A percentile compares a stretch with the other conserved stretches of the same genome.
phyloP scores from a whole-genome alignment of 1,140 invertebrate genomes.

The Drosophila serrata region DNA sequence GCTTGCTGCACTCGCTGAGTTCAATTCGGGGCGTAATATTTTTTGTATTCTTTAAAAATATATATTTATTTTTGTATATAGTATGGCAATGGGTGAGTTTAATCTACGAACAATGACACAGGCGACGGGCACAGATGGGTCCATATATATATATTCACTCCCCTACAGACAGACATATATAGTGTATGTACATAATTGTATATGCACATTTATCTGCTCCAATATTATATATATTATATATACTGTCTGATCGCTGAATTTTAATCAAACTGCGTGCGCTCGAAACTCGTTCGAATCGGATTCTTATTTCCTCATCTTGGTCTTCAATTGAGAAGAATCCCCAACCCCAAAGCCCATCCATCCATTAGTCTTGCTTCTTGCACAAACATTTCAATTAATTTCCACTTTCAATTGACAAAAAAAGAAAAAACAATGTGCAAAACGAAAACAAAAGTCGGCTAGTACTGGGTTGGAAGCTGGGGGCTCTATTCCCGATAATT shows the following conservation, averaged over 20 bases:
- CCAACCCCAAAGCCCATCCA: slow-evolving; percentile 10
- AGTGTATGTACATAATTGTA: background rate
- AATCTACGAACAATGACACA: slow-evolving; percentile 57
- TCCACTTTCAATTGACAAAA: slow-evolving; percentile 66
- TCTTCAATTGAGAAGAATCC: slow-evolving; percentile 44
- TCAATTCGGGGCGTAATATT: slow-evolving; percentile 28
- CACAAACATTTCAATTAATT: slow-evolving; percentile 79
- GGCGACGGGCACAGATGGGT: slow-evolving; percentile 13
- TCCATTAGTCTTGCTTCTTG: slow-evolving; percentile 25
- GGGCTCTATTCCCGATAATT: slow-evolving; percentile 6
- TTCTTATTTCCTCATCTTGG: slow-evolving; percentile 41
- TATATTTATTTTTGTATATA: background rate
- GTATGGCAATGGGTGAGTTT: slow-evolving; percentile 26
- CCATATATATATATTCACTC: background rate
- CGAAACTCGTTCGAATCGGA: slow-evolving; percentile 68
- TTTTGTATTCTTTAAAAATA: background rate
- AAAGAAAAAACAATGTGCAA: slow-evolving; percentile 58
- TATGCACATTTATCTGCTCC: slow-evolving; percentile 18
- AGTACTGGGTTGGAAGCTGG: background rate
- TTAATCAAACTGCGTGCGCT: slow-evolving; percentile 46
- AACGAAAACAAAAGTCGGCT: slow-evolving; percentile 55
- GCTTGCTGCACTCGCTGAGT: slow-evolving; percentile 7
- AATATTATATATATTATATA: slow-evolving; percentile 10
- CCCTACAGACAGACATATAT: background rate
- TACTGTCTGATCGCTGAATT: slow-evolving; percentile 31